Evolutionary conservation across 2,797 vertebrate genomes (phyloP).

Genomic region (Chiloscyllium punctatum): DNA sequence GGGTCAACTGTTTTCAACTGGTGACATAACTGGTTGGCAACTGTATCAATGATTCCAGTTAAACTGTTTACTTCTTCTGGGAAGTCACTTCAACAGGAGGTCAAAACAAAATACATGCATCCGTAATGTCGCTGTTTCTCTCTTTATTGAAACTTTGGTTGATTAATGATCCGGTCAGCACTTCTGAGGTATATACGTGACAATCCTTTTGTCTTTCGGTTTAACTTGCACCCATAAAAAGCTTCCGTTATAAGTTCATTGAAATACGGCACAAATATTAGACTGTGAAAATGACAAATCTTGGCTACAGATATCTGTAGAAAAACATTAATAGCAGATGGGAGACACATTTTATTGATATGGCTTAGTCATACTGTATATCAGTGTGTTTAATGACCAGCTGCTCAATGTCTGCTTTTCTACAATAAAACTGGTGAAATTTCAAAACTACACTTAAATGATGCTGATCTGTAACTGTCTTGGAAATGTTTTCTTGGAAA

Average conservation of each 20-base stretch:
- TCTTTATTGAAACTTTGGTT: background rate
- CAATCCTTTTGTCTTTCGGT: background rate
- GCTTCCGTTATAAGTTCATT: background rate
- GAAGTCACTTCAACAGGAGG: background rate
- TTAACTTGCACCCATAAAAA: background rate
- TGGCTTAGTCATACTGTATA: background rate
- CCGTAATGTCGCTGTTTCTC: background rate
- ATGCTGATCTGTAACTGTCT: background rate
- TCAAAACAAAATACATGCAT: background rate
- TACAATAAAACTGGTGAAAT: background rate
- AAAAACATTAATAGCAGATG: background rate
- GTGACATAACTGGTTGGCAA: no score
- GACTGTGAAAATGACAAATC: background rate
- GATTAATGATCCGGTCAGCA: background rate
- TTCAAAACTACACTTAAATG: background rate
- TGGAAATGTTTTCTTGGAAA: slow-evolving; percentile 7
- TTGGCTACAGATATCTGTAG: background rate
- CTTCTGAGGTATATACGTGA: background rate
- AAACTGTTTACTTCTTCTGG: no score
- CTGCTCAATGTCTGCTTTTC: background rate
- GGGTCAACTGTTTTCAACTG: no score
- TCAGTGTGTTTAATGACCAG: background rate
- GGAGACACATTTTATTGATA: background rate
- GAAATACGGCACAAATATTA: background rate
- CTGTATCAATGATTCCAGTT: no score